A percentile compares a stretch with the other conserved stretches of the same genome.
These are phyloP conservation scores for Trachops cirrhosus DNA, from an alignment of 2,797 vertebrate species.

Conservation along the genomic window DNA sequence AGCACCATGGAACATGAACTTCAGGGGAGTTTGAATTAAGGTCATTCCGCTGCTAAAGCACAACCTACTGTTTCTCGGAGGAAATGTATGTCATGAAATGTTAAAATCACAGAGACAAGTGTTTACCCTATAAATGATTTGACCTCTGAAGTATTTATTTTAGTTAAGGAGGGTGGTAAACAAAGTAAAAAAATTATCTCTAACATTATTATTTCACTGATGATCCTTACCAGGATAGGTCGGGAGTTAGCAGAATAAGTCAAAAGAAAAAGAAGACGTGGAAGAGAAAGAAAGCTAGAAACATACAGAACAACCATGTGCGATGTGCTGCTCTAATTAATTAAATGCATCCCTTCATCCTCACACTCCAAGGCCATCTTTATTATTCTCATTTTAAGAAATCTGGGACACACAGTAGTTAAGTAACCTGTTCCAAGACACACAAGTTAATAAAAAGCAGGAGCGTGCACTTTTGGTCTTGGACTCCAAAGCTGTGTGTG, in stretches of 20 bases:
- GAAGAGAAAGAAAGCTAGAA: background rate
- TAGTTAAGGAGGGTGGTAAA: background rate
- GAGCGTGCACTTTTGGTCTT: background rate
- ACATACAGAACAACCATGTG: background rate
- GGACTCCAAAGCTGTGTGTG: background rate
- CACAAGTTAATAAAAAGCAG: background rate
- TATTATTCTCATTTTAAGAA: background rate
- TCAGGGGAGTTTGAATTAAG: constrained; percentile 50
- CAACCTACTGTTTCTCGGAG: background rate
- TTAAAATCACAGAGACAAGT: background rate
- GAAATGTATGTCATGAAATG: background rate
- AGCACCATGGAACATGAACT: constrained; percentile 52
- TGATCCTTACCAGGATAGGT: background rate
- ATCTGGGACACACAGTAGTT: background rate
- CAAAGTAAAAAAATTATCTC: background rate
- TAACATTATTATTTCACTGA: background rate
- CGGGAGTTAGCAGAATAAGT: background rate
- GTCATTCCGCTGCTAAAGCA: background rate
- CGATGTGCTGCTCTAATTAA: background rate
- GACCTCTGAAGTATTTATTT: background rate
- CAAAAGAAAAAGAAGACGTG: background rate
- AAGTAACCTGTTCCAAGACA: background rate
- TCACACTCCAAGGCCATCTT: background rate
- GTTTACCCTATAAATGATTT: background rate
- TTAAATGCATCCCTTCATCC: background rate